phyloP scores from a whole-genome alignment of 2,888 invertebrate species.

The Sialis fuliginosa region DNA sequence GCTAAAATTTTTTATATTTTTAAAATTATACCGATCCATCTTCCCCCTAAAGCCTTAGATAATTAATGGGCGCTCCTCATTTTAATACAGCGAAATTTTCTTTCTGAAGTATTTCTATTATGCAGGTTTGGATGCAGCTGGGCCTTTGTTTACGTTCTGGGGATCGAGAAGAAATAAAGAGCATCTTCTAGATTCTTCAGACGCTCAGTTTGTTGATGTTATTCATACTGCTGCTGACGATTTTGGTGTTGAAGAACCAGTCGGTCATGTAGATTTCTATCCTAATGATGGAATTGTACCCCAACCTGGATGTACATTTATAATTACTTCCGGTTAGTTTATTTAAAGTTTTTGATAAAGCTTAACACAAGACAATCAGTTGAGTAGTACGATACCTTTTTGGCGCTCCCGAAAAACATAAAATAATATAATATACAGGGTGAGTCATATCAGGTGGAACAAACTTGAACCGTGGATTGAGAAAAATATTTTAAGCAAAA shows the following conservation, averaged over 20 bases:
- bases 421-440: no score
- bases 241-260: slow-evolving; percentile 26
- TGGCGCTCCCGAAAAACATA: no score
- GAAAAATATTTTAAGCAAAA: no score
- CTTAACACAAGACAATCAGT: not conserved
- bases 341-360: slow-evolving; percentile 2
- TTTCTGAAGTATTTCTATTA: not conserved
- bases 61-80: no score
- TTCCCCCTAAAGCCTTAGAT: no score
- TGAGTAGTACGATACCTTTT: no score
- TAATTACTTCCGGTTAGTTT: slow-evolving; percentile 3
- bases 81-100: not conserved
- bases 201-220: slow-evolving; percentile 31
- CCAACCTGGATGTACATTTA: slow-evolving; percentile 6
- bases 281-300: slow-evolving; percentile 17
- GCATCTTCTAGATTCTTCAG: slow-evolving; percentile 21
- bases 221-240: slow-evolving; percentile 31
- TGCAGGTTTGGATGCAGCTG: slow-evolving; percentile 26
- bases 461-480: no score
- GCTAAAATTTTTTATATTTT: no score
- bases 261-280: slow-evolving; percentile 29
- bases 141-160: slow-evolving; percentile 29
- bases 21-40: no score
- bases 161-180: slow-evolving; percentile 5
- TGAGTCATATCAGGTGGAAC: no score